These are phyloP conservation scores for Echinometra lucunter DNA, from an alignment of 53 echinoderm and acorn worm species.

Conservation along the genomic window DNA sequence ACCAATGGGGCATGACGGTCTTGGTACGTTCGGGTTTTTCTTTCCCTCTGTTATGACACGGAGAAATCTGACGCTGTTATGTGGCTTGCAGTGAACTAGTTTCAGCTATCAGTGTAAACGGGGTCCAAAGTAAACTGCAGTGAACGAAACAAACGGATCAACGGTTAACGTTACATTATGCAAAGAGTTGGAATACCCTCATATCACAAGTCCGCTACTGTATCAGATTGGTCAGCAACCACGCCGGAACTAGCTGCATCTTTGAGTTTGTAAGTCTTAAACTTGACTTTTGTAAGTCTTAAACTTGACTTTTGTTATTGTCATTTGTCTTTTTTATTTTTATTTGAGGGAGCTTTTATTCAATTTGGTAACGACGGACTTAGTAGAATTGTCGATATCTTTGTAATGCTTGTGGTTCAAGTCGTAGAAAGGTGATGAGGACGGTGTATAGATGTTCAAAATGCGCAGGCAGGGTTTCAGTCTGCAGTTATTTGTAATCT, in stretches of 20 bases:
- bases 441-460: neutral
- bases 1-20: neutral
- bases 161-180: neutral
- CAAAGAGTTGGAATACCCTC: neutral
- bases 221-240: neutral
- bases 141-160: neutral
- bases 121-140: conserved; percentile 10
- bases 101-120: neutral
- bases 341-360: neutral
- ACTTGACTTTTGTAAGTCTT: neutral
- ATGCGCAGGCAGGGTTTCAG: neutral
- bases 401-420: neutral
- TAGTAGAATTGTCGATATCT: neutral
- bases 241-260: neutral
- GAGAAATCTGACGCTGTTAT: neutral
- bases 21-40: neutral
- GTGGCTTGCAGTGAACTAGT: neutral
- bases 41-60: neutral
- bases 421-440: neutral
- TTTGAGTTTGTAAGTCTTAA: conserved; percentile 29
- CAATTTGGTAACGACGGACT: no score
- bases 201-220: conserved; percentile 13
- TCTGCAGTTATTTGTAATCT: neutral
- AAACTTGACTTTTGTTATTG: neutral
- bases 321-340: neutral